Percentiles rank a stretch among this genome's conserved stretches.
These are phyloP conservation scores for Scaptomyza graminum DNA, from an alignment of 1,140 invertebrate species.

Conservation along the genomic window DNA sequence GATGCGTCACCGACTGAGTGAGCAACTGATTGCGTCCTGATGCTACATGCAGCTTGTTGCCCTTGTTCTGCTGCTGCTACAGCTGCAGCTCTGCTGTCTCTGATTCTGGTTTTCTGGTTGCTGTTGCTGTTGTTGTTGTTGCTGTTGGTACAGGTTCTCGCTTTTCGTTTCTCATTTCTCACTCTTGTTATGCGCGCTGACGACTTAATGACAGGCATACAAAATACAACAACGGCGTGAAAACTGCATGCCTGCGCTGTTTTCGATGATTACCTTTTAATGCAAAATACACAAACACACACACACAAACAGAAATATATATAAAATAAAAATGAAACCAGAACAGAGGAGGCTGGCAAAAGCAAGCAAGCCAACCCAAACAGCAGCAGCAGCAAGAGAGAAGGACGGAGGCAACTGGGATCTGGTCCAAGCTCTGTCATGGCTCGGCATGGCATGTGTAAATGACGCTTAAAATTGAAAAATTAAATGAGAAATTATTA, in stretches of 20 bases:
- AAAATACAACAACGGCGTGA: conserved; percentile 79
- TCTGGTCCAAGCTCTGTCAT: conserved; percentile 66
- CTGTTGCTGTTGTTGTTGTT: neutral
- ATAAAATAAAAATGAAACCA: conserved; percentile 21
- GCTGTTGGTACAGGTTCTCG: conserved; percentile 10
- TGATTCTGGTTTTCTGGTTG: conserved; percentile 1
- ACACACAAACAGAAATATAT: neutral
- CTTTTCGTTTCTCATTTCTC: conserved; percentile 13
- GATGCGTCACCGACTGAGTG: conserved; percentile 62
- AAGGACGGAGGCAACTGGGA: conserved; percentile 27
- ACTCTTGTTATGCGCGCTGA: conserved; percentile 71
- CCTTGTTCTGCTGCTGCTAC: neutral
- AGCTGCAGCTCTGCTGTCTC: neutral
- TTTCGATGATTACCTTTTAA: conserved; percentile 80
- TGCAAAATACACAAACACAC: conserved; percentile 62
- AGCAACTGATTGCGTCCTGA: conserved; percentile 71
- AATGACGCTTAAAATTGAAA: conserved; percentile 83
- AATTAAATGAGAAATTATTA: conserved; percentile 83
- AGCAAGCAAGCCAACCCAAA: neutral
- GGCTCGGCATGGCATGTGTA: conserved; percentile 75
- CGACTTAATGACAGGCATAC: conserved; percentile 80
- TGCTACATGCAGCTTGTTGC: conserved; percentile 25
- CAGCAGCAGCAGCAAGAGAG: neutral
- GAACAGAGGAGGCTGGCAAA: conserved; percentile 3
- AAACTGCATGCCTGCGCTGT: conserved; percentile 68